These are phyloP conservation scores for Delphinapterus leucas DNA, from an alignment of 2,113 vertebrate species.

Conservation along the genomic window DNA sequence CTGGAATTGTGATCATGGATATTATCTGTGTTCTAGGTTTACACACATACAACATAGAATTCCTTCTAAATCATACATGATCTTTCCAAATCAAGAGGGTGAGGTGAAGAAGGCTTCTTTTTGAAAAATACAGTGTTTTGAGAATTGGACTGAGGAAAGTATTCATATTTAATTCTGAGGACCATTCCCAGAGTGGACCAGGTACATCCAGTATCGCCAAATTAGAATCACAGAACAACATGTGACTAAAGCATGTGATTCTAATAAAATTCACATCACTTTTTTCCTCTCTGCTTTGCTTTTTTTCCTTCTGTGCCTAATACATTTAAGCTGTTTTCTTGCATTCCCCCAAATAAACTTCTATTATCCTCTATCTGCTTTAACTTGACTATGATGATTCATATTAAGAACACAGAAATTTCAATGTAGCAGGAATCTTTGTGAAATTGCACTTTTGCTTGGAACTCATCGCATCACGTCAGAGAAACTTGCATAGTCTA, in stretches of 20 bases:
- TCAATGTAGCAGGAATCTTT: conserved; percentile 60
- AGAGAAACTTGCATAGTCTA: conserved; percentile 45
- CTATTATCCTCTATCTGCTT: conserved; percentile 64
- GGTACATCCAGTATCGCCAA: not conserved
- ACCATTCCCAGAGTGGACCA: not conserved
- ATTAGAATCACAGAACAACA: not conserved
- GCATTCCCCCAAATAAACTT: not conserved
- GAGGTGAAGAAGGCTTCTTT: not conserved
- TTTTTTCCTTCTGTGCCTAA: not conserved
- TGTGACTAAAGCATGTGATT: not conserved
- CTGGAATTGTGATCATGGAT: not conserved
- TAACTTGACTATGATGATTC: conserved; percentile 75
- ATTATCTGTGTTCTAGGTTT: not conserved
- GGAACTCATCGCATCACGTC: conserved; percentile 38
- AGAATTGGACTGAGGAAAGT: not conserved
- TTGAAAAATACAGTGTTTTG: not conserved
- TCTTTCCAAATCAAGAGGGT: not conserved
- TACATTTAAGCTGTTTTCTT: not conserved
- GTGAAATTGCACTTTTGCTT: conserved; percentile 58
- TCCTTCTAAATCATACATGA: not conserved
- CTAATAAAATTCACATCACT: not conserved
- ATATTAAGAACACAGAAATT: conserved; percentile 59
- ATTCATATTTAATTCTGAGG: not conserved
- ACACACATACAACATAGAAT: not conserved
- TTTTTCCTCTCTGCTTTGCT: not conserved